Evolutionary conservation across 2,113 vertebrate species (phyloP).

Genomic region (Osmerus eperlanus): DNA sequence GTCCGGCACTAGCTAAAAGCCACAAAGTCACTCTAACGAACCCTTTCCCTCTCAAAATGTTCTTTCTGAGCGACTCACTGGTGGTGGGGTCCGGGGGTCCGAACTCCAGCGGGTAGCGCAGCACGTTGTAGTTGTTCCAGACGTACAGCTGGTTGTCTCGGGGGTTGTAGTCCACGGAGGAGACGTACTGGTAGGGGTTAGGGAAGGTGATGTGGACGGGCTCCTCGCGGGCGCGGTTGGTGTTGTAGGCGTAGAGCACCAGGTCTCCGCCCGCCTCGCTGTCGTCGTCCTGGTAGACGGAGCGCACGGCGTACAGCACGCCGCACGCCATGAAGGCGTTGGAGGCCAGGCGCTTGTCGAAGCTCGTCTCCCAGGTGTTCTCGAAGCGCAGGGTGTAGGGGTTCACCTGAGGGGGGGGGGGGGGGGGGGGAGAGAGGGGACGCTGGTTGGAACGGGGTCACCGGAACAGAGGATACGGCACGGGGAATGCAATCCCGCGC

Average conservation of each 20-base stretch:
- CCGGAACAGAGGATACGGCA: too few relatives aligned
- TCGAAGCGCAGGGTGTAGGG: constrained; percentile 94
- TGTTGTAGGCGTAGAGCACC: constrained; percentile 90
- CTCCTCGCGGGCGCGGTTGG: constrained; percentile 81
- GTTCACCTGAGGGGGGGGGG: constrained; percentile 72
- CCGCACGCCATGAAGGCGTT: constrained; percentile 97
- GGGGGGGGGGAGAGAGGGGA: not conserved
- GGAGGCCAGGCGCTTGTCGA: constrained; percentile 91
- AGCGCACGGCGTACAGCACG: constrained; percentile 89
- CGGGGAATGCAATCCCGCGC: too few relatives aligned
- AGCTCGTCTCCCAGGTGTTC: constrained; percentile 91
- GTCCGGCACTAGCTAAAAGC: too few relatives aligned
- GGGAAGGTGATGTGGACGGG: constrained; percentile 83
- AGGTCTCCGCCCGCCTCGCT: constrained; percentile 86
- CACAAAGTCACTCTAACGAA: too few relatives aligned
- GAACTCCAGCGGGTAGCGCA: constrained; percentile 88
- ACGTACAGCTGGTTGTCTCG: constrained; percentile 94
- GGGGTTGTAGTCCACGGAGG: constrained; percentile 93
- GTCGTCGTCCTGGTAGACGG: constrained; percentile 91
- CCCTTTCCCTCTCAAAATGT: constrained; percentile 1
- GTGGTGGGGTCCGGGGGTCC: constrained; percentile 83
- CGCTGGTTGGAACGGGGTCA: not conserved
- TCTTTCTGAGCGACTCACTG: constrained; percentile 55
- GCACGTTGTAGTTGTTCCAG: constrained; percentile 94
- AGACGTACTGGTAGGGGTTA: constrained; percentile 93